These are phyloP conservation scores for Creontiades dilutus DNA, from an alignment of 2,888 invertebrate genomes.

Conservation along the genomic window DNA sequence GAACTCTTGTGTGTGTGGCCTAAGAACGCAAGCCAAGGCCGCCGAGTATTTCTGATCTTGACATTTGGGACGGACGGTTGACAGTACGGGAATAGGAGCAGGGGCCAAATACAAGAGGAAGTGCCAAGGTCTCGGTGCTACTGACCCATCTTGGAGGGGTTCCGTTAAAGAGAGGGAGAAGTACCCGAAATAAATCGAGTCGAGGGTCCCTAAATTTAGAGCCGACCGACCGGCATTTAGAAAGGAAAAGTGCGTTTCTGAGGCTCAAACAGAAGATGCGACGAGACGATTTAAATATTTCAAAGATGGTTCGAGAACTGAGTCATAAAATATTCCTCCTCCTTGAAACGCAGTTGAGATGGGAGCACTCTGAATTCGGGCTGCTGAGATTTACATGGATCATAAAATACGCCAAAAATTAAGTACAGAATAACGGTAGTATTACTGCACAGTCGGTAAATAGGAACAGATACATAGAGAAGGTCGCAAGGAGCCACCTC, in stretches of 20 bases:
- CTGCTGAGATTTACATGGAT: no score
- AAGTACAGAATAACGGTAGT: no score
- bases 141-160: constrained; percentile 65
- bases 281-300: no score
- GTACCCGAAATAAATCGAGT: constrained; percentile 15
- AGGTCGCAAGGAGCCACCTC: no score
- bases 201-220: constrained; percentile 41
- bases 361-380: no score
- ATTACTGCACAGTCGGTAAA: no score
- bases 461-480: no score
- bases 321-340: no score
- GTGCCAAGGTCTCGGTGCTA: constrained; percentile 69
- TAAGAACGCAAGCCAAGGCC: background rate
- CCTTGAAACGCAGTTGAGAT: no score
- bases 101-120: constrained; percentile 7
- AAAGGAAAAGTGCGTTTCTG: constrained; percentile 53
- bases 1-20: no score
- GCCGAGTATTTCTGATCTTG: constrained; percentile 24
- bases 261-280: background rate
- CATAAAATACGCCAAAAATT: no score
- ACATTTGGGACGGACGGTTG: constrained; percentile 54
- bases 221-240: background rate
- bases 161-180: background rate
- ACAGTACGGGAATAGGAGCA: constrained; percentile 37
- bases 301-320: no score